Percentiles rank a stretch among this genome's conserved stretches.
Evolutionary conservation across 92 coral and sea anemone species (phyloP).

Genomic region (Epizoanthus rinbou): DNA sequence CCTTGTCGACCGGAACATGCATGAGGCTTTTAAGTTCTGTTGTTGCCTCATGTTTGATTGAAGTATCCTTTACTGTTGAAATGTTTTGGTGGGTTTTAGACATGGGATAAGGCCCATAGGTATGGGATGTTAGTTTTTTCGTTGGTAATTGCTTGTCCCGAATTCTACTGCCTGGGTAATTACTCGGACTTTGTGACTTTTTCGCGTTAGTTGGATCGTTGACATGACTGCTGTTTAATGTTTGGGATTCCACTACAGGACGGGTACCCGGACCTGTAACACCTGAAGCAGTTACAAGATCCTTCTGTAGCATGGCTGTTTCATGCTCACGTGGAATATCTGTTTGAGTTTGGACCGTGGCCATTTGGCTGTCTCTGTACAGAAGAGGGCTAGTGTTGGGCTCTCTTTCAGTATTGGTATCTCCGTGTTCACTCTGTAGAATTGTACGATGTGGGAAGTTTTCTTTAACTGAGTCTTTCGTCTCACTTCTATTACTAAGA

Average conservation of each 20-base stretch:
- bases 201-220: background rate
- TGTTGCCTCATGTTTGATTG: background rate
- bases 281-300: background rate
- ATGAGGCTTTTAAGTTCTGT: slow-evolving; percentile 22
- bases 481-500: too few species aligned
- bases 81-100: background rate
- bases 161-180: background rate
- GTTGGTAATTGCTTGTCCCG: background rate
- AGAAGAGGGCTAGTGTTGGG: too few species aligned
- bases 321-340: background rate
- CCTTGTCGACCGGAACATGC: slow-evolving; percentile 18
- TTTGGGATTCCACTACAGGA: background rate
- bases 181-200: background rate
- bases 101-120: background rate
- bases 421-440: too few species aligned
- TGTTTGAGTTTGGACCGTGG: background rate
- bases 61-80: background rate
- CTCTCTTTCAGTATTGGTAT: too few species aligned
- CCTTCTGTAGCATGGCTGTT: background rate
- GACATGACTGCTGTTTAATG: background rate
- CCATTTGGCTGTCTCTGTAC: background rate
- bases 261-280: background rate
- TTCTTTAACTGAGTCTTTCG: too few species aligned
- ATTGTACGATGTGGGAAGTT: too few species aligned
- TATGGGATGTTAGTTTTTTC: background rate